Percentiles rank a stretch among this genome's conserved stretches.
phyloP scores from a whole-genome alignment of 2,113 vertebrate genomes.

The Calidris pygmaea region DNA sequence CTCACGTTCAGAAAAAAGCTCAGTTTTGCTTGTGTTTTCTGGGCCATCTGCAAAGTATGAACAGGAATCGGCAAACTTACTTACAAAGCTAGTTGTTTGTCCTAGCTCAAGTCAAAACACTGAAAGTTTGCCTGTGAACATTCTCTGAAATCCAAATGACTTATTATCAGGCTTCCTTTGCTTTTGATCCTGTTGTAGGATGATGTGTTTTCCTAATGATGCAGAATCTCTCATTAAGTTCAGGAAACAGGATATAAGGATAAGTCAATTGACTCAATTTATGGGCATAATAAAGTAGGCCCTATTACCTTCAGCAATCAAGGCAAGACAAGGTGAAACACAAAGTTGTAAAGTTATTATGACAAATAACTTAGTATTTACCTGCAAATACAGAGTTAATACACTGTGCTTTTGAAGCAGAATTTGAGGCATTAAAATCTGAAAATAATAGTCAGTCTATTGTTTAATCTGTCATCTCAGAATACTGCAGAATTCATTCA shows the following conservation, averaged over 20 bases:
- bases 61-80: not conserved
- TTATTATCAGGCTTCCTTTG: slow-evolving; percentile 76
- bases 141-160: slow-evolving; percentile 74
- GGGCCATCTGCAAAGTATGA: slow-evolving; percentile 13
- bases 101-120: slow-evolving; percentile 62
- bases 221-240: slow-evolving; percentile 86
- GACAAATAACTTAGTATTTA: slow-evolving; percentile 79
- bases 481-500: slow-evolving; percentile 73
- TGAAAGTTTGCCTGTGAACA: slow-evolving; percentile 72
- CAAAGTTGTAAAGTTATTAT: slow-evolving; percentile 79
- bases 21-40: not conserved
- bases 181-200: slow-evolving; percentile 82
- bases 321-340: slow-evolving; percentile 82
- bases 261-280: slow-evolving; percentile 87
- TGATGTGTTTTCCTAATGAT: slow-evolving; percentile 85
- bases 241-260: slow-evolving; percentile 88
- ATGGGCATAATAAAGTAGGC: slow-evolving; percentile 82
- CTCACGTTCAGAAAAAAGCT: not conserved
- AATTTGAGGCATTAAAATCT: slow-evolving; percentile 71
- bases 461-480: slow-evolving; percentile 70
- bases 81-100: slow-evolving; percentile 60
- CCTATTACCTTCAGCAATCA: slow-evolving; percentile 79
- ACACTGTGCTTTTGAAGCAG: slow-evolving; percentile 69
- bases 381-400: slow-evolving; percentile 76
- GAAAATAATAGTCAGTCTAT: slow-evolving; percentile 70